Evolutionary conservation across 2,888 invertebrate genomes (phyloP), one percentile per base, ranked within the genome.

Genomic region (Papilio protenor): DNA sequence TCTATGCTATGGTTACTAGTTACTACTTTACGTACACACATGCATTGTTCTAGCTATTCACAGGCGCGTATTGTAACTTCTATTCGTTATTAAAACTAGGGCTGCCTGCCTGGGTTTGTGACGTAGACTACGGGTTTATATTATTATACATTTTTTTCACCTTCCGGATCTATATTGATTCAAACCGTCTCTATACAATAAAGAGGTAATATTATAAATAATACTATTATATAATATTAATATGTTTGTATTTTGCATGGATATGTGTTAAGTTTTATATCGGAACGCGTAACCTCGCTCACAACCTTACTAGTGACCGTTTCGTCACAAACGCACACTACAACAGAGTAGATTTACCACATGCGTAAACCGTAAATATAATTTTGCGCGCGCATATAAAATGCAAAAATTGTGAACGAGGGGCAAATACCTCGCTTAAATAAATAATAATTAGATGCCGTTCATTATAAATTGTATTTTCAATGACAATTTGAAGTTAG

Each of bases 321-420:
- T 66, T 66, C 66, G 40, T 66, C 66, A 66, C n/a, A 21, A 18
- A 66, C 66, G 45, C 40, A 66, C 66, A 66, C 66, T 45, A 66
- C n/a, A 40, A 40, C 11, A 66, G 3, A 11, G 16, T n/a, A 57
- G 12, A 57, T 14, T 33, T 8, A 16, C 16, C 8, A 64, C 33
- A 64, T 8, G 10, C n/a, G 27, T 16, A 27, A 27, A 27, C 16
- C 33, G 33, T 33, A 33, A 33, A 33, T 33, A 61, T 4, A 61
- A 21, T 64, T 64, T 59, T 23, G 14, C 64, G 64, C 33, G 33
- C 64, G 64, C 18, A 40, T 33, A 18, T 33, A 61, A 61, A 61
- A 61, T 61, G 23, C 33, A 64, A 23, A 21, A 33, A 6, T 64
- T 18, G 61, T 27, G 12, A 40, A 11, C 10, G n/a, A 61, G 5